A percentile compares a stretch with the other conserved stretches of the same genome.
Conservation (phyloP, 1,140 invertebrate genomes). For the Trichoplusia ni region DNA sequence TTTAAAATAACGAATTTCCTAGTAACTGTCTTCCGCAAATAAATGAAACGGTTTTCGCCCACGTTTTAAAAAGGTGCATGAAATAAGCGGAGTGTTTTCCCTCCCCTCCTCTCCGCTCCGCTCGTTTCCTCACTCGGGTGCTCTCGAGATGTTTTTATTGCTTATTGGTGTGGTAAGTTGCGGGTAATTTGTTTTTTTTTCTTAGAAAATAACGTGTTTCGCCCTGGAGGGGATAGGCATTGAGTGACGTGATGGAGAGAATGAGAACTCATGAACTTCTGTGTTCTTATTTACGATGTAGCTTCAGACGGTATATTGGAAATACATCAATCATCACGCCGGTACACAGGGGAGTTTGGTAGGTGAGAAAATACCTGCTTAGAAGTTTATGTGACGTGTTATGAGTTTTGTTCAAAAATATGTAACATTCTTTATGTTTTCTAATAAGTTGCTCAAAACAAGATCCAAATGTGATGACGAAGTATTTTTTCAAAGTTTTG, state of each 20-base stretch:
- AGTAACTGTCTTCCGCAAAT: neutral
- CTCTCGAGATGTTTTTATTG: slow-evolving; percentile 27
- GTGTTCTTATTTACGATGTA: no score
- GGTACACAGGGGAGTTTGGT: no score
- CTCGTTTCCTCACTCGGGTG: neutral
- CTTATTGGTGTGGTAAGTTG: slow-evolving; percentile 25
- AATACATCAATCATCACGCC: no score
- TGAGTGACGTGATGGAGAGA: slow-evolving; percentile 10
- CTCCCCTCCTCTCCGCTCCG: neutral
- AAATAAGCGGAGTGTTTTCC: neutral
- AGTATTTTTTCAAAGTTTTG: no score
- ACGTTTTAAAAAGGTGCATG: slow-evolving; percentile 1
- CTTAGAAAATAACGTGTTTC: slow-evolving; percentile 12
- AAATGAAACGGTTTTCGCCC: neutral
- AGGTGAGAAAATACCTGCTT: no score
- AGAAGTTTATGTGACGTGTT: no score
- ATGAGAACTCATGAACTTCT: slow-evolving; percentile 10
- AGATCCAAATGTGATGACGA: no score
- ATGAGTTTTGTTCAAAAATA: no score
- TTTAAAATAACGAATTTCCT: neutral
- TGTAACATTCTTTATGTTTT: no score
- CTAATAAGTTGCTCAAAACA: no score
- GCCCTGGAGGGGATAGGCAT: neutral
- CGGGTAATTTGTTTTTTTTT: slow-evolving; percentile 18
- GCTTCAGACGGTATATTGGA: no score